A percentile compares a stretch with the other conserved stretches of the same genome.
phyloP scores from a whole-genome alignment of 2,888 invertebrate species.

The Caenorhabditis japonica region DNA sequence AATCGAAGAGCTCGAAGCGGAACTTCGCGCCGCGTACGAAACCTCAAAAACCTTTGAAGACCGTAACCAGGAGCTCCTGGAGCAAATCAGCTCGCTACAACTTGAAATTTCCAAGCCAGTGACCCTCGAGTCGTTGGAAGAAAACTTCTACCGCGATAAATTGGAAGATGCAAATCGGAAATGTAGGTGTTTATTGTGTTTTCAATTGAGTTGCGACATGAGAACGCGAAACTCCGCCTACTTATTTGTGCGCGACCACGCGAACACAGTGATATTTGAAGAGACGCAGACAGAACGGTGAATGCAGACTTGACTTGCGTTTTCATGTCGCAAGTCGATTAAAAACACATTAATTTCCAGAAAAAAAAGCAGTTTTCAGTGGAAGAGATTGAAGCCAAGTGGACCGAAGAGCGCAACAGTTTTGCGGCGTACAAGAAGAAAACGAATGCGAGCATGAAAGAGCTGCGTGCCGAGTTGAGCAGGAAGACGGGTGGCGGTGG shows the following conservation, averaged over 20 bases:
- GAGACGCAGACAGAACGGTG: too few species aligned
- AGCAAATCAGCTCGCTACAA: conserved; percentile 13
- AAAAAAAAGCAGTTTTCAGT: conserved; percentile 28
- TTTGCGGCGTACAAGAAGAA: conserved; percentile 58
- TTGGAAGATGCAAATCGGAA: conserved; percentile 21
- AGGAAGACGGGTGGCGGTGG: neutral
- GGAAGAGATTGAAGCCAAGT: conserved; percentile 39
- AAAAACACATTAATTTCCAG: neutral
- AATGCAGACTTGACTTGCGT: too few species aligned
- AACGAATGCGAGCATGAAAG: conserved; percentile 46
- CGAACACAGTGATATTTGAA: too few species aligned
- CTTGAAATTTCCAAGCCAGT: conserved; percentile 20
- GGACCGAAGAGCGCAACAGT: conserved; percentile 48
- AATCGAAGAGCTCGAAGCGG: conserved; percentile 8
- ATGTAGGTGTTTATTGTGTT: too few species aligned
- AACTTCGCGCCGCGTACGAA: conserved; percentile 19
- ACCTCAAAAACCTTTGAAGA: conserved; percentile 14
- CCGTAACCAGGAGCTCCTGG: conserved; percentile 3
- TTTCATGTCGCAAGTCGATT: neutral
- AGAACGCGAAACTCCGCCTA: too few species aligned
- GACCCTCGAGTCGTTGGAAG: conserved; percentile 23
- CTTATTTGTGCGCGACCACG: too few species aligned
- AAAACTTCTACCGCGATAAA: conserved; percentile 32
- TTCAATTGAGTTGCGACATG: too few species aligned
- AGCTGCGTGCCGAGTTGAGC: conserved; percentile 54